phyloP scores from a whole-genome alignment of 35 echinoderm and acorn worm species.

The Lytechinus variegatus region DNA sequence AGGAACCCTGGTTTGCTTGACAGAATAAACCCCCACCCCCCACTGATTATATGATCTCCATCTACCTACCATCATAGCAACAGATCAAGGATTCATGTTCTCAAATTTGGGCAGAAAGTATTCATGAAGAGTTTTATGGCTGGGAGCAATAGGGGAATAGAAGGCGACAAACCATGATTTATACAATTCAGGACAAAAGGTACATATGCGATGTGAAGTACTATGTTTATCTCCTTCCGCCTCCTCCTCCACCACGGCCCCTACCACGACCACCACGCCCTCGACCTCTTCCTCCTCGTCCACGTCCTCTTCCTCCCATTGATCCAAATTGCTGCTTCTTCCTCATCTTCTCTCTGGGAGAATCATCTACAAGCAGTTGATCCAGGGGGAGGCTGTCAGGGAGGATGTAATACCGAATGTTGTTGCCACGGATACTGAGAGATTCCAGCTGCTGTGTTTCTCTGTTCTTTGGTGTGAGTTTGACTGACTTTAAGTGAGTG shows the following conservation, averaged over 20 bases:
- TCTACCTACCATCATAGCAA: not conserved
- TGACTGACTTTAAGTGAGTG: slow-evolving; percentile 91
- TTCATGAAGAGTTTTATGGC: not conserved
- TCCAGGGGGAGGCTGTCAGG: slow-evolving; percentile 97
- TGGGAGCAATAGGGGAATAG: not conserved
- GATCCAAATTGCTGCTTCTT: slow-evolving; percentile 84
- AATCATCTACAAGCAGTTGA: slow-evolving; percentile 91
- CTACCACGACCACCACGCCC: slow-evolving; percentile 70
- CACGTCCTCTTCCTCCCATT: slow-evolving; percentile 78
- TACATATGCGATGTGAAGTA: not conserved
- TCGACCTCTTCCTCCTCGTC: slow-evolving; percentile 68
- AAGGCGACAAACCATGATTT: not conserved
- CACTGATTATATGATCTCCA: not conserved
- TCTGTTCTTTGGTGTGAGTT: slow-evolving; percentile 95
- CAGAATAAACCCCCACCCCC: not conserved
- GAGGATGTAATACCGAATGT: slow-evolving; percentile 97
- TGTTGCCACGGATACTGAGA: slow-evolving; percentile 95
- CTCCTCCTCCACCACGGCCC: slow-evolving; percentile 61
- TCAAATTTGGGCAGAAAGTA: not conserved
- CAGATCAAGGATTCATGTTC: not conserved
- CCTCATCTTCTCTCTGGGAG: slow-evolving; percentile 86
- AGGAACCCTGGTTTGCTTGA: too few species aligned
- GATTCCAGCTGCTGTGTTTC: slow-evolving; percentile 88
- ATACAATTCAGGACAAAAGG: not conserved
- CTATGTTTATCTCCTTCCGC: slow-evolving; percentile 47